These are phyloP conservation scores for Psix sp. DNA, from an alignment of 1,140 invertebrate species.

Conservation along the genomic window DNA sequence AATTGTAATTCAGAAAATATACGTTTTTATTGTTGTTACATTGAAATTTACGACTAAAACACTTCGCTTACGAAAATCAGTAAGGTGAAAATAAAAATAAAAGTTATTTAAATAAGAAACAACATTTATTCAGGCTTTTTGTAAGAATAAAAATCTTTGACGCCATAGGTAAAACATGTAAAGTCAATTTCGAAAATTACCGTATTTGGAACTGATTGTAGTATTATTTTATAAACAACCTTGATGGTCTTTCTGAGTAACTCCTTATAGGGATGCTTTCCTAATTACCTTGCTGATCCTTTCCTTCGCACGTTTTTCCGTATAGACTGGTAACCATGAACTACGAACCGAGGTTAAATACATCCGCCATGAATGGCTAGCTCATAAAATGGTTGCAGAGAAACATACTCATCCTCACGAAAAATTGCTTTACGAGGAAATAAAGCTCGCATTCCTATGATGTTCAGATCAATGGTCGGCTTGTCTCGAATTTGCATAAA, in stretches of 20 bases:
- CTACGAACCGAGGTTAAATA: constrained; percentile 42
- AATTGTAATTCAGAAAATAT: constrained; percentile 27
- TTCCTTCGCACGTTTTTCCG: background rate
- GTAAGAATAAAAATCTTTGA: too few species aligned
- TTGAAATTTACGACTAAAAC: background rate
- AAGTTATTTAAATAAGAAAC: too few species aligned
- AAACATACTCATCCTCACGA: constrained; percentile 8
- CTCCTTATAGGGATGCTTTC: background rate
- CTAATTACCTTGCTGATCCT: background rate
- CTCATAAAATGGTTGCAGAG: constrained; percentile 33
- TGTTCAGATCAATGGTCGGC: constrained; percentile 27
- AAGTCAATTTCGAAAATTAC: too few species aligned
- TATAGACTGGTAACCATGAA: constrained; percentile 30
- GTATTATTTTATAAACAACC: too few species aligned
- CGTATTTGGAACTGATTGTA: too few species aligned
- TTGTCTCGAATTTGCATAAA: constrained; percentile 40
- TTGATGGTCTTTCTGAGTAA: too few species aligned
- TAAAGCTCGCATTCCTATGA: constrained; percentile 26
- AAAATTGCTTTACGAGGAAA: constrained; percentile 47
- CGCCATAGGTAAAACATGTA: too few species aligned
- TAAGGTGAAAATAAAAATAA: too few species aligned
- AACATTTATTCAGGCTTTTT: too few species aligned
- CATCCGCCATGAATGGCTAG: constrained; percentile 21
- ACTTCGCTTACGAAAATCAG: too few species aligned
- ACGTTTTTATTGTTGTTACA: constrained; percentile 24